These are phyloP conservation scores for Caenorhabditis imperialis DNA, from an alignment of 2,888 invertebrate species.

Conservation along the genomic window DNA sequence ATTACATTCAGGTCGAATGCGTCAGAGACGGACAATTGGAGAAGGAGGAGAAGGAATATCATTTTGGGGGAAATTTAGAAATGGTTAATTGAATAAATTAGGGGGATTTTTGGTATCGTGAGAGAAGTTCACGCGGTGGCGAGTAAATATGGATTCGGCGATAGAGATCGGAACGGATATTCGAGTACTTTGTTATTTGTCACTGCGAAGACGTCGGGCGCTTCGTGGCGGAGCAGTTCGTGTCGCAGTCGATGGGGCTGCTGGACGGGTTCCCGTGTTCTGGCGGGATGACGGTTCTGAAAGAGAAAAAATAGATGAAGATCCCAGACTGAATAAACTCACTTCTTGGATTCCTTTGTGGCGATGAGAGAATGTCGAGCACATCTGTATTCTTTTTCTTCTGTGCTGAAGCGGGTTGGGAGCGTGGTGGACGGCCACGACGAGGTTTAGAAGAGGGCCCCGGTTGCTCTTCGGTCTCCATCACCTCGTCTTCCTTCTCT, in stretches of 20 bases:
- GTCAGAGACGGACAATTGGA: no score
- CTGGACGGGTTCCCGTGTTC: constrained; percentile 6
- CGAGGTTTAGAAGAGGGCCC: background rate
- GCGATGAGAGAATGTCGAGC: constrained; percentile 1
- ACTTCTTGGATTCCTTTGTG: constrained; percentile 11
- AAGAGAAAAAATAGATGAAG: no score
- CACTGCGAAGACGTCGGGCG: constrained; percentile 7
- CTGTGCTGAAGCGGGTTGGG: background rate
- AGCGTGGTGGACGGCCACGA: background rate
- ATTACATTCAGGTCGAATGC: background rate
- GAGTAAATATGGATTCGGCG: background rate
- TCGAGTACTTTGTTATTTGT: constrained; percentile 4
- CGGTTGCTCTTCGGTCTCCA: background rate
- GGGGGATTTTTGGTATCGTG: no score
- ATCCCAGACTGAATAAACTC: background rate
- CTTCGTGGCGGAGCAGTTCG: constrained; percentile 12
- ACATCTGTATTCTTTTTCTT: background rate
- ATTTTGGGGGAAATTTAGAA: no score
- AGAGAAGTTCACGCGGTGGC: background rate
- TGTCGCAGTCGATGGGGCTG: background rate
- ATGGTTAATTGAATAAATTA: no score
- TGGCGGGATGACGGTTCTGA: no score
- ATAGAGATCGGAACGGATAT: background rate
- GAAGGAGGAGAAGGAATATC: no score
- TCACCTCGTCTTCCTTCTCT: background rate